These are phyloP conservation scores for Moxostoma hubbsi DNA, from an alignment of 2,797 vertebrate genomes.

Conservation along the genomic window DNA sequence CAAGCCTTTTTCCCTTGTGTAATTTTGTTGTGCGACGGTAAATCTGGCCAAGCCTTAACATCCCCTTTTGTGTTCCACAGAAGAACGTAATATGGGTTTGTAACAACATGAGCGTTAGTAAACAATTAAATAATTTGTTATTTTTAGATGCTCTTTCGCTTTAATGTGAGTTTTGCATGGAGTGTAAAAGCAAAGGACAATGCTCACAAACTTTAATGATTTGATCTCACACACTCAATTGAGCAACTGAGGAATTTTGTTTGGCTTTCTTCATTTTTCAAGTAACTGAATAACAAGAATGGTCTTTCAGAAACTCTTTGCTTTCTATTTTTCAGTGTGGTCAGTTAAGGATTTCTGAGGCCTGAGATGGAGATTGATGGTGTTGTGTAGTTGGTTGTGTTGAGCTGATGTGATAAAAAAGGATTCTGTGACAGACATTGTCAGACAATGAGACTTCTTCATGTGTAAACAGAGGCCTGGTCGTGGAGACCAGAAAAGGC, in stretches of 20 bases:
- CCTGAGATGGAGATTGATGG: background rate
- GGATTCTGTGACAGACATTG: background rate
- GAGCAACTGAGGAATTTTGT: background rate
- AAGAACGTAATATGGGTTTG: no score
- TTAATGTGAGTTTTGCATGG: background rate
- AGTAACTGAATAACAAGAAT: conserved; percentile 6
- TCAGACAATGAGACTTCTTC: conserved; percentile 10
- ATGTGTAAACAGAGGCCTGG: background rate
- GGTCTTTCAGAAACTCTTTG: background rate
- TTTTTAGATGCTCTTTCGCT: no score
- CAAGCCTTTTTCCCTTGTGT: no score
- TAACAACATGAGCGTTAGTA: no score
- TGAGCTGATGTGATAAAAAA: background rate
- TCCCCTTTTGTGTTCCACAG: no score
- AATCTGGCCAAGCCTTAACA: no score
- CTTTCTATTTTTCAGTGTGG: background rate
- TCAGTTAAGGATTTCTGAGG: conserved; percentile 3
- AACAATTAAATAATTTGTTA: no score
- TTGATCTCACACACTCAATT: background rate
- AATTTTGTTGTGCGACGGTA: no score
- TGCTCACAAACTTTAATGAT: background rate
- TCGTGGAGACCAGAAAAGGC: conserved; percentile 6
- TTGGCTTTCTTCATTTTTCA: conserved; percentile 30
- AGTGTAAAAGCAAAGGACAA: background rate
- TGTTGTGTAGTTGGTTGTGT: background rate